phyloP scores from a whole-genome alignment of 2,113 vertebrate species.

The Emydocephalus ijimae region DNA sequence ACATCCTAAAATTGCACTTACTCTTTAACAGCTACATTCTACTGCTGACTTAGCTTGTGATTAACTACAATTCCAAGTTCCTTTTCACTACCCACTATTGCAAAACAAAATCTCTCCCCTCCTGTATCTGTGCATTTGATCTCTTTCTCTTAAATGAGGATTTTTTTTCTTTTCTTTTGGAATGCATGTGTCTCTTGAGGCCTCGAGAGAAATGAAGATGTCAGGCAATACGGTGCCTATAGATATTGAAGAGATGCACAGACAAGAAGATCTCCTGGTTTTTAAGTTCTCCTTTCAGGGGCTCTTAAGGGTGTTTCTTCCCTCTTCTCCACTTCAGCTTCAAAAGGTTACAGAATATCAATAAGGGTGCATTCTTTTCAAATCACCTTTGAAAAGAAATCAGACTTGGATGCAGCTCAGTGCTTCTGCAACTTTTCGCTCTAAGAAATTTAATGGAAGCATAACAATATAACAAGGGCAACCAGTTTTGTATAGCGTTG shows the following conservation, averaged over 20 bases:
- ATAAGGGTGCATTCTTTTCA: neutral
- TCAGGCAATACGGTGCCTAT: neutral
- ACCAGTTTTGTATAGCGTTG: neutral
- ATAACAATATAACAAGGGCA: neutral
- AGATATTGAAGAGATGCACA: neutral
- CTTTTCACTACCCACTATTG: neutral
- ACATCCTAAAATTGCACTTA: neutral
- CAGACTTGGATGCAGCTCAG: neutral
- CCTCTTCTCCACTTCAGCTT: neutral
- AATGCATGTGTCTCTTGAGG: neutral
- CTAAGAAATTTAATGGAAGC: neutral
- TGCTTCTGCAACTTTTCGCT: neutral
- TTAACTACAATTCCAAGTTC: neutral
- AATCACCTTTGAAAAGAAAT: neutral
- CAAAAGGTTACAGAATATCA: neutral
- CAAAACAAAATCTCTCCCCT: neutral
- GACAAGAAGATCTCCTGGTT: neutral
- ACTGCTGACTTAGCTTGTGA: neutral
- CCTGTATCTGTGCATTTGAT: neutral
- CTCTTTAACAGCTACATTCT: neutral
- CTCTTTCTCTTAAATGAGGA: neutral
- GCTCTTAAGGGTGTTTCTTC: neutral
- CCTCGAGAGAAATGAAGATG: neutral
- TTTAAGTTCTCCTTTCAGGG: neutral
- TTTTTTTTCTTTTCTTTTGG: neutral